Conservation (phyloP, 1,140 invertebrate species). For the Acromyrmex heyeri region DNA sequence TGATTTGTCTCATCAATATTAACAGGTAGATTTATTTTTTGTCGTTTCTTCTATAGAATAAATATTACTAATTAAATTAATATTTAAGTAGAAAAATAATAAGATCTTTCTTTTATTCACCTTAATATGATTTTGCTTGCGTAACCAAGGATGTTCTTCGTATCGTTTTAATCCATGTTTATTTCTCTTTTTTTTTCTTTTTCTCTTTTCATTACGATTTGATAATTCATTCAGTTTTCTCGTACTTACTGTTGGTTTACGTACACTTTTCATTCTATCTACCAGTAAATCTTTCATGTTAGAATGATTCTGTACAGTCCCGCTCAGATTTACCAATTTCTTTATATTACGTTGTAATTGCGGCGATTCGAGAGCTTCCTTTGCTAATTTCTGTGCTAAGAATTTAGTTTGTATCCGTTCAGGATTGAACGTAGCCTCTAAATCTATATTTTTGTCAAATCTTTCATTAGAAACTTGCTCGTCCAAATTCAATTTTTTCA, state of each 20-base stretch:
- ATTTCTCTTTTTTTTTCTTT: slow-evolving; percentile 59
- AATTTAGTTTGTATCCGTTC: neutral
- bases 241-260: neutral
- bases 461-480: slow-evolving; percentile 1
- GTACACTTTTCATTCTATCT: neutral
- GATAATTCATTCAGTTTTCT: slow-evolving; percentile 3
- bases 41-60: slow-evolving; percentile 26
- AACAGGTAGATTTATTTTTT: slow-evolving; percentile 6
- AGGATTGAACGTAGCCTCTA: neutral
- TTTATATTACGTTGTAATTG: slow-evolving; percentile 75
- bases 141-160: slow-evolving; percentile 1
- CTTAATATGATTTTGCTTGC: slow-evolving; percentile 55
- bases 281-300: slow-evolving; percentile 2
- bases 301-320: neutral
- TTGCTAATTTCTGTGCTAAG: slow-evolving; percentile 75
- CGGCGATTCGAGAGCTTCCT: slow-evolving; percentile 70
- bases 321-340: slow-evolving; percentile 61
- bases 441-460: neutral
- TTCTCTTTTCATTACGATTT: slow-evolving; percentile 37
- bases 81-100: neutral
- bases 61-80: slow-evolving; percentile 8
- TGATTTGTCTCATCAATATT: neutral
- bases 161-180: slow-evolving; percentile 36
- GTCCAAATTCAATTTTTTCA: slow-evolving; percentile 27
- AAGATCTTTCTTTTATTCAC: slow-evolving; percentile 60